A percentile compares a stretch with the other conserved stretches of the same genome.
Conservation (phyloP, 2,797 vertebrate genomes). For the Sebastes diaconus region DNA sequence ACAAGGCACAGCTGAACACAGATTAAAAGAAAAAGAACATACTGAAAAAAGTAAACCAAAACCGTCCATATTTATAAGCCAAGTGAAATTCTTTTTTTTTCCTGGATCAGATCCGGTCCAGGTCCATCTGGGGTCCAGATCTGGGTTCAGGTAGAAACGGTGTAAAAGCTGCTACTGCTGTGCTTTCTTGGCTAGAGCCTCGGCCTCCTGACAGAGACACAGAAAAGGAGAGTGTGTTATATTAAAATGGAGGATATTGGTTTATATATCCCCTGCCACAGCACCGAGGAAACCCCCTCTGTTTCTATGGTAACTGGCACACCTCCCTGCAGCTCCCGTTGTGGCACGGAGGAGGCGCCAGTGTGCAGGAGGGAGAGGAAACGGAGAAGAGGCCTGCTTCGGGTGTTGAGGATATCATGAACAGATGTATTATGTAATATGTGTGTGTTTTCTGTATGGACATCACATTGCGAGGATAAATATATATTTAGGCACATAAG, state of each 20-base stretch:
- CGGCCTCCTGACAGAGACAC: constrained; percentile 87
- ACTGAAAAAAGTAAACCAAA: constrained; percentile 18
- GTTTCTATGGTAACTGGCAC: constrained; percentile 75
- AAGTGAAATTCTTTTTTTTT: constrained; percentile 32
- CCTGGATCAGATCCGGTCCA: constrained; percentile 41
- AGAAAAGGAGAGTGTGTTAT: constrained; percentile 2
- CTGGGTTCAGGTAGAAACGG: constrained; percentile 36
- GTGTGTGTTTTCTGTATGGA: constrained; percentile 43
- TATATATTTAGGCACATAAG: constrained; percentile 26
- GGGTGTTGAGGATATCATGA: constrained; percentile 38
- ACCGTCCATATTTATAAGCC: constrained; percentile 38
- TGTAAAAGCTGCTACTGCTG: constrained; percentile 78
- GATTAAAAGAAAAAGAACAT: constrained; percentile 33
- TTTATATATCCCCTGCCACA: constrained; percentile 43
- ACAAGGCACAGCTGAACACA: constrained; percentile 76
- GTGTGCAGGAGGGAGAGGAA: constrained; percentile 33
- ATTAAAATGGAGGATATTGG: constrained; percentile 69
- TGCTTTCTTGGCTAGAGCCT: constrained; percentile 87
- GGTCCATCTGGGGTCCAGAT: constrained; percentile 51
- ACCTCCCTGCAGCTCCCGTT: constrained; percentile 64
- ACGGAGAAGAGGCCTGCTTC: constrained; percentile 24
- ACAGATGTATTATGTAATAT: constrained; percentile 68
- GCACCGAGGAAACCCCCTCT: constrained; percentile 59
- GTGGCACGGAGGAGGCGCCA: constrained; percentile 63
- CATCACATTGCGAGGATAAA: constrained; percentile 26